Evolutionary conservation across 64 coral and sea anemone genomes (phyloP).

Genomic region (Orbicella faveolata): DNA sequence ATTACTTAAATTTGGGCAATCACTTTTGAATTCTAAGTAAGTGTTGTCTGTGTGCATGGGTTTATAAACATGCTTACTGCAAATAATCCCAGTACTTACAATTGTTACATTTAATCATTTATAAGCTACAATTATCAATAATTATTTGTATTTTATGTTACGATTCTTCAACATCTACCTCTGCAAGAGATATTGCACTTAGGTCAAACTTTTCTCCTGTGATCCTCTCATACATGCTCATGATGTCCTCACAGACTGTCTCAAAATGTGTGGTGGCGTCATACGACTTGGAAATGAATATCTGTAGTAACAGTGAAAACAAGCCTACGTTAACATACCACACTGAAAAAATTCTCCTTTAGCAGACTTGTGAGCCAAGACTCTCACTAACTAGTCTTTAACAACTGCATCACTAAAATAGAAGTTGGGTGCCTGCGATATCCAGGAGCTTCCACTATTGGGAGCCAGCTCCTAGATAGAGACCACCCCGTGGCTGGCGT

Average conservation of each 20-base stretch:
- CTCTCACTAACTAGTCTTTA: too few species aligned
- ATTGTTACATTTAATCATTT: not conserved
- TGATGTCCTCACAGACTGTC: constrained; percentile 91
- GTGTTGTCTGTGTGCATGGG: too few species aligned
- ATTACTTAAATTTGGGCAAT: not conserved
- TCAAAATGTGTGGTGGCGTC: constrained; percentile 96
- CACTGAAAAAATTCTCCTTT: too few species aligned
- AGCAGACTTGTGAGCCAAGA: too few species aligned
- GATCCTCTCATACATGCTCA: constrained; percentile 84
- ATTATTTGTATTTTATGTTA: not conserved
- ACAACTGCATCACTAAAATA: too few species aligned
- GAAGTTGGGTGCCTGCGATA: too few species aligned
- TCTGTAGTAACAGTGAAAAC: constrained; percentile 33
- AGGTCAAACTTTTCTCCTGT: constrained; percentile 81
- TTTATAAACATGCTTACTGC: too few species aligned
- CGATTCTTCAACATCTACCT: not conserved
- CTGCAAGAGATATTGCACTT: constrained; percentile 44
- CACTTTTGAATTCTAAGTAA: too few species aligned
- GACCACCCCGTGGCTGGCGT: too few species aligned
- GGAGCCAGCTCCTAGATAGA: too few species aligned
- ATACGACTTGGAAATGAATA: constrained; percentile 93
- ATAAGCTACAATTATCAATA: not conserved
- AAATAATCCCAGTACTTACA: not conserved
- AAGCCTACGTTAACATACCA: too few species aligned
- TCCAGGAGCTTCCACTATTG: too few species aligned